Conservation (phyloP, 2,113 vertebrate species). For the Himantopus leucocephalus region DNA sequence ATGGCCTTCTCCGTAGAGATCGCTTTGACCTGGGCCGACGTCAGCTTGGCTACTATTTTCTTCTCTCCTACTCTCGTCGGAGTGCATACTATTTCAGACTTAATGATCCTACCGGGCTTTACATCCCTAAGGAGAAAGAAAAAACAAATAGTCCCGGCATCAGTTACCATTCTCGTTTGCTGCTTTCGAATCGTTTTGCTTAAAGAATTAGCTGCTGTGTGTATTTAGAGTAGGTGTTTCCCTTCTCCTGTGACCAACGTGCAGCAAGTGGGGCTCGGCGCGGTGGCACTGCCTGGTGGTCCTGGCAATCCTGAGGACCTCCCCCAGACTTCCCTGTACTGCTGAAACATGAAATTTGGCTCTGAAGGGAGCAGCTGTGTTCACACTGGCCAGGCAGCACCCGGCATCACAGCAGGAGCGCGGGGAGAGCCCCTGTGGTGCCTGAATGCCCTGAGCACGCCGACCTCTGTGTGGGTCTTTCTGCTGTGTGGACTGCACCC, state of each 20-base stretch:
- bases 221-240: background rate
- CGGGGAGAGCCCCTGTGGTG: accelerated
- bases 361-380: background rate
- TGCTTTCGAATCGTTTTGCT: accelerated
- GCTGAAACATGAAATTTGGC: background rate
- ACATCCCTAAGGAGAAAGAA: constrained; percentile 44
- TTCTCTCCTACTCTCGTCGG: constrained; percentile 45
- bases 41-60: constrained; percentile 69
- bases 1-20: constrained; percentile 63
- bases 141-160: background rate
- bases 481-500: background rate
- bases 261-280: background rate
- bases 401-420: background rate
- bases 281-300: background rate
- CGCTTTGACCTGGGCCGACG: constrained; percentile 59
- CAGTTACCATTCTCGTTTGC: background rate
- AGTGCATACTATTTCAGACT: constrained; percentile 61
- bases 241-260: accelerated
- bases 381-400: background rate
- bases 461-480: background rate
- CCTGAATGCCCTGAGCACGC: accelerated
- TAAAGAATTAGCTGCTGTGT: accelerated
- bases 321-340: accelerated
- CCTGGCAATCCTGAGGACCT: accelerated
- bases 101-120: constrained; percentile 50